Base-by-base conservation (phyloP, 1,140 invertebrate genomes). In the Heliconius melpomene region DNA sequence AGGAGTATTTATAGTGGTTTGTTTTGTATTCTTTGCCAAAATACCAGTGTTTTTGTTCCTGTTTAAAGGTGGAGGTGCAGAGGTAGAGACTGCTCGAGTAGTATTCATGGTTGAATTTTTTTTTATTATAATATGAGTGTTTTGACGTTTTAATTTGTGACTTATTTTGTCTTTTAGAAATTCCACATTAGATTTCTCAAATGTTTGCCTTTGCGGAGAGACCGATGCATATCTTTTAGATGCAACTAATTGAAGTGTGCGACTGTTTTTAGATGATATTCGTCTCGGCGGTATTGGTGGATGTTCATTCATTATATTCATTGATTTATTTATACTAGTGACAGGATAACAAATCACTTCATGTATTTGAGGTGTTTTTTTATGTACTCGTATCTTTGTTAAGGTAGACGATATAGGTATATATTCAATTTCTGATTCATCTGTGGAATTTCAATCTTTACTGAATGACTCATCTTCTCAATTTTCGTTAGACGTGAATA, bases 401-500 rank as follows among this genome's bases (percentile, higher is more conserved):
- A 97, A 92, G 77, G 97, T 97, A 54, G 97, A 96, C 77, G 97
- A 97, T 83, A 98, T 97, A 84, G 97, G 97, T 91, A 97, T 97
- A 93, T 97, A 97, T 94, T 98, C 97, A 84, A 97, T 96, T 94
- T 96, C 96, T 74, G 96, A 92, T 86, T 96, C 95, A 95, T 96
- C 96, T 96, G 96, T 95, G 96, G 93, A 96, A 95, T 95, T 87
- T 86, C 85, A 94, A 89, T 86, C 74, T 75, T 79, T 74, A 72
- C 87, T 91, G 83, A 88, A 79, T 86, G 82, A 38, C 77, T 72
- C 71, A 80, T 85, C 80, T 85, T 86, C 79, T 78, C 77, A 73
- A 32, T 36, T 82, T 83, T 86, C 83, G 85, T 92, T 91, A 93
- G 83, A 79, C 83, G 87, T 93, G 88, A 91, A 78, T 83, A 86